phyloP scores from a whole-genome alignment of 2,113 vertebrate genomes.

The Lepus europaeus region DNA sequence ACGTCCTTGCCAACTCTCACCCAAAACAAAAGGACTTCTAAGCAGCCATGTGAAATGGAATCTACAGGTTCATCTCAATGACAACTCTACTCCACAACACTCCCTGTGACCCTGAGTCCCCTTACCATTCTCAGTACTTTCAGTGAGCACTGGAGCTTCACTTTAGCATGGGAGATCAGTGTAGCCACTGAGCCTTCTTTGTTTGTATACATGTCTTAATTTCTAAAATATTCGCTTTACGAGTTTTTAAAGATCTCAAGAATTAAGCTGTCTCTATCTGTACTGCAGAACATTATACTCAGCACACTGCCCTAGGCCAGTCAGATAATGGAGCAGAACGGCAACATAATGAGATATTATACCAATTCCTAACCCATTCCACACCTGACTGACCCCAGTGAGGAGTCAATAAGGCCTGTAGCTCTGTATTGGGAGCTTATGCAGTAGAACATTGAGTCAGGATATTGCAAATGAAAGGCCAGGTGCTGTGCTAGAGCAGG shows the following conservation, averaged over 20 bases:
- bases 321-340: conserved; percentile 23
- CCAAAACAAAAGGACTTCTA: neutral
- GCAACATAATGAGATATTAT: neutral
- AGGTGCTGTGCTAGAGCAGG: neutral
- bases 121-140: neutral
- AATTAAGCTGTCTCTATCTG: conserved; percentile 9
- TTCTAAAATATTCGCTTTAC: conserved; percentile 38
- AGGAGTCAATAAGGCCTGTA: neutral
- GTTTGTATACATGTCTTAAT: neutral
- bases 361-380: conserved; percentile 22
- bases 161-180: neutral
- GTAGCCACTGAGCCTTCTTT: neutral
- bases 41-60: neutral
- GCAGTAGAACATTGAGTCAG: neutral
- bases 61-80: neutral
- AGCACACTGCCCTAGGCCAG: neutral
- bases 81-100: neutral
- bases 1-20: neutral
- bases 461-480: neutral
- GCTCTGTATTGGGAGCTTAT: neutral
- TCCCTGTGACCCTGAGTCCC: neutral
- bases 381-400: conserved; percentile 14
- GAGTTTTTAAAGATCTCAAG: neutral
- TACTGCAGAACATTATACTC: neutral
- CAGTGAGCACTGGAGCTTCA: neutral